Conservation (phyloP, 2,113 vertebrate genomes). For the Pseudonaja textilis region DNA sequence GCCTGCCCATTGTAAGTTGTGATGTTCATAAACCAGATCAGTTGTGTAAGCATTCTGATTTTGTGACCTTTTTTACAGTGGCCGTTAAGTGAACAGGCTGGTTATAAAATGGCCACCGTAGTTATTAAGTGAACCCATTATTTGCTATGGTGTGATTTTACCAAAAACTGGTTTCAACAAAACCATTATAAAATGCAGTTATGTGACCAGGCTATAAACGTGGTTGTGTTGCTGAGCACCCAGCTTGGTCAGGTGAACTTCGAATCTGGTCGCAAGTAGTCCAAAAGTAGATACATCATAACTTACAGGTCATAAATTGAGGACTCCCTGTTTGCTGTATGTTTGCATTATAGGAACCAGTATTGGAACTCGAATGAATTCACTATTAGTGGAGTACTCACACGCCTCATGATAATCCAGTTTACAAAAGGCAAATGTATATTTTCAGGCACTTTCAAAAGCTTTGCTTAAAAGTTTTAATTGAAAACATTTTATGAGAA, state of each 20-base stretch:
- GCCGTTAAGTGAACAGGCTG: neutral
- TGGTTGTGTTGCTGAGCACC: neutral
- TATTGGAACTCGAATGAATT: neutral
- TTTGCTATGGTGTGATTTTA: neutral
- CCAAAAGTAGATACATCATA: neutral
- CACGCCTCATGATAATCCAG: neutral
- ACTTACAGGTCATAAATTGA: neutral
- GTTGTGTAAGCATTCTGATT: neutral
- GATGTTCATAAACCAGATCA: neutral
- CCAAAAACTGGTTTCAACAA: neutral
- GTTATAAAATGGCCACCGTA: too few relatives aligned
- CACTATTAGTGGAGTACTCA: neutral
- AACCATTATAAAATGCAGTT: neutral
- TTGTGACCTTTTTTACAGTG: neutral
- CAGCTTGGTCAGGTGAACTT: neutral
- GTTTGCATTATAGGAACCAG: neutral
- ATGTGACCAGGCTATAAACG: neutral
- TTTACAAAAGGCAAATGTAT: neutral
- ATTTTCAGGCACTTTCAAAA: neutral
- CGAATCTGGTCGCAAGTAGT: neutral
- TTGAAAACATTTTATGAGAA: neutral
- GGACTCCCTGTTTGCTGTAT: neutral
- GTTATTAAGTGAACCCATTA: neutral
- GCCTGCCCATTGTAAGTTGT: neutral
- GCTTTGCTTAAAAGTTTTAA: neutral